These are phyloP conservation scores for Eristalinus aeneus DNA, from an alignment of 2,888 invertebrate species.

Conservation along the genomic window DNA sequence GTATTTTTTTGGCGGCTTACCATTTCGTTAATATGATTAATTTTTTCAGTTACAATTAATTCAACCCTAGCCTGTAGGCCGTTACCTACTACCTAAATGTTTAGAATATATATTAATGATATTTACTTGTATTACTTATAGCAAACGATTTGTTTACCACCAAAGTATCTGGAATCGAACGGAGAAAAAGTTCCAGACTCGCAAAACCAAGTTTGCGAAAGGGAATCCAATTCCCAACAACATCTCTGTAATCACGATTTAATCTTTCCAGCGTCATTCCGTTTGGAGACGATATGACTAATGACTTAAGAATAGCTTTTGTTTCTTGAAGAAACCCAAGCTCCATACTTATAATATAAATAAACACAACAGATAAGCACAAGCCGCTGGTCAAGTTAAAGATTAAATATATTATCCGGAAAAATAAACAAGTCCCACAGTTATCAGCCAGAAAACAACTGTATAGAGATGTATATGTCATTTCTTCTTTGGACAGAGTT, in stretches of 20 bases:
- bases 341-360: slow-evolving; percentile 73
- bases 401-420: too few relatives aligned
- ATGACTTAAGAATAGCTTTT: slow-evolving; percentile 75
- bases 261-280: slow-evolving; percentile 74
- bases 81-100: slow-evolving; percentile 73
- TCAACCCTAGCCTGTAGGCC: slow-evolving; percentile 74
- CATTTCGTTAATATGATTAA: slow-evolving; percentile 75
- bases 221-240: slow-evolving; percentile 75
- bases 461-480: too few relatives aligned
- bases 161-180: slow-evolving; percentile 75
- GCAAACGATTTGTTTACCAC: slow-evolving; percentile 67
- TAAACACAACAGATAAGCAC: too few relatives aligned
- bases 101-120: background rate
- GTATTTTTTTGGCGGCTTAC: slow-evolving; percentile 75
- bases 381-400: too few relatives aligned
- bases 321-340: slow-evolving; percentile 73
- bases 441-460: too few relatives aligned
- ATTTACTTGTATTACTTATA: background rate
- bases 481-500: too few relatives aligned
- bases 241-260: slow-evolving; percentile 73
- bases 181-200: slow-evolving; percentile 75
- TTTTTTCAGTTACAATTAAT: slow-evolving; percentile 72
- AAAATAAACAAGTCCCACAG: too few relatives aligned
- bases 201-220: slow-evolving; percentile 73
- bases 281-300: slow-evolving; percentile 75